phyloP scores from a whole-genome alignment of 2,888 invertebrate genomes.

The Clostera curtula region DNA sequence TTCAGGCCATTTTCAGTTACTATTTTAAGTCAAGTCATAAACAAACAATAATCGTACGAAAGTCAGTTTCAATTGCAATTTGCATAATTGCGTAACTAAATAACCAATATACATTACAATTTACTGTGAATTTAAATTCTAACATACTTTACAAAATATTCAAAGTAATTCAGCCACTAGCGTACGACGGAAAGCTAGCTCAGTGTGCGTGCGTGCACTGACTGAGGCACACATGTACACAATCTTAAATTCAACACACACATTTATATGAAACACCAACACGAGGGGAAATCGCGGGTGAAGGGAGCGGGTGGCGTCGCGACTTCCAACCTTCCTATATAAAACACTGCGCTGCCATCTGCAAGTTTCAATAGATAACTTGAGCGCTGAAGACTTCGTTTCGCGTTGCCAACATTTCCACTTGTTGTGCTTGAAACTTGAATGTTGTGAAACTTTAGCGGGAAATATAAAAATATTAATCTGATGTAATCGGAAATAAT shows the following conservation, averaged over 20 bases:
- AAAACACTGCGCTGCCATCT: slow-evolving; percentile 72
- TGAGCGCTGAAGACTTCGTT: slow-evolving; percentile 60
- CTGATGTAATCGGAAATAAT: slow-evolving; percentile 36
- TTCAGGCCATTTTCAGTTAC: too few relatives aligned
- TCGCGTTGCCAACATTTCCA: slow-evolving; percentile 60
- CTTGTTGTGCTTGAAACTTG: slow-evolving; percentile 42
- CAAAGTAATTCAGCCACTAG: slow-evolving; percentile 38
- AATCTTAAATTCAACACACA: slow-evolving; percentile 18
- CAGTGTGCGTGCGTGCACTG: slow-evolving; percentile 34
- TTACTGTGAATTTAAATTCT: slow-evolving; percentile 13
- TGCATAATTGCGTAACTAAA: too few relatives aligned
- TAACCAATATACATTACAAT: too few relatives aligned
- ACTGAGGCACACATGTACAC: slow-evolving; percentile 28
- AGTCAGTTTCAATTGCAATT: too few relatives aligned
- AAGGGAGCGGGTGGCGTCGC: slow-evolving; percentile 32
- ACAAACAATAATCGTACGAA: too few relatives aligned
- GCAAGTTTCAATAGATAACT: slow-evolving; percentile 73
- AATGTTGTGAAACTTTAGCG: slow-evolving; percentile 55
- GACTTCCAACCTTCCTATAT: slow-evolving; percentile 56
- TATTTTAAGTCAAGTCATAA: too few relatives aligned
- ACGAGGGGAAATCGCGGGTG: slow-evolving; percentile 15
- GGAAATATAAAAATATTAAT: slow-evolving; percentile 40
- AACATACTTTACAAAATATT: slow-evolving; percentile 32
- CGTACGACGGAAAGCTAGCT: slow-evolving; percentile 20
- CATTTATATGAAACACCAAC: slow-evolving; percentile 20